Evolutionary conservation across 2,113 vertebrate species (phyloP).

Genomic region (Spheniscus mendiculus): DNA sequence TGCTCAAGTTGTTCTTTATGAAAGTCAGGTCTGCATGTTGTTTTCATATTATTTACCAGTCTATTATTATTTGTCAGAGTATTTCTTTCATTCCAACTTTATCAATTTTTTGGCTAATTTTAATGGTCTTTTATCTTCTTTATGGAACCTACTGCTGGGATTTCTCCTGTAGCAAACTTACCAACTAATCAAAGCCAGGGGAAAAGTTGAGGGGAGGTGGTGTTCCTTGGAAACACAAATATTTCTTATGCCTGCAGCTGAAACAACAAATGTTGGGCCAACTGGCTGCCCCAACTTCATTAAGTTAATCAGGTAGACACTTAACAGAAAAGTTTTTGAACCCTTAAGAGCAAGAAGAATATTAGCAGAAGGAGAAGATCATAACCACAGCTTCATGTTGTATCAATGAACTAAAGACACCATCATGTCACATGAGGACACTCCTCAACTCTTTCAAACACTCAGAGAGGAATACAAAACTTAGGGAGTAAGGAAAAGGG

Average conservation of each 20-base stretch:
- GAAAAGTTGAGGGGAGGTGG: neutral
- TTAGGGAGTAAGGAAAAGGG: neutral
- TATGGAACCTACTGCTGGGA: neutral
- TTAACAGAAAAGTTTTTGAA: neutral
- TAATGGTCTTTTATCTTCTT: neutral
- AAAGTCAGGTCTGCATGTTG: neutral
- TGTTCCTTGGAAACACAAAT: neutral
- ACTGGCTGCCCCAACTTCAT: neutral
- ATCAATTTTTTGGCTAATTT: neutral
- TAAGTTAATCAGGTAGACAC: neutral
- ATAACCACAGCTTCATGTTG: accelerated
- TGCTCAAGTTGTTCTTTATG: neutral
- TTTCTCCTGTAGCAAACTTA: neutral
- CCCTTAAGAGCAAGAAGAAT: neutral
- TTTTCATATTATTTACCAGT: neutral
- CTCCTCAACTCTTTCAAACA: neutral
- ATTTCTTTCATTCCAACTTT: neutral
- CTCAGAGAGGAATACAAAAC: neutral
- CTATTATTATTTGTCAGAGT: neutral
- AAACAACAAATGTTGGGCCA: neutral
- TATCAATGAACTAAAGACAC: neutral
- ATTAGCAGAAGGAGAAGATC: neutral
- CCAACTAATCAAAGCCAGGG: neutral
- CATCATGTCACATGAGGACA: accelerated
- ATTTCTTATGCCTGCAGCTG: neutral